Evolutionary conservation across 1,140 invertebrate species (phyloP).

Genomic region (Drosophila pectinifera): DNA sequence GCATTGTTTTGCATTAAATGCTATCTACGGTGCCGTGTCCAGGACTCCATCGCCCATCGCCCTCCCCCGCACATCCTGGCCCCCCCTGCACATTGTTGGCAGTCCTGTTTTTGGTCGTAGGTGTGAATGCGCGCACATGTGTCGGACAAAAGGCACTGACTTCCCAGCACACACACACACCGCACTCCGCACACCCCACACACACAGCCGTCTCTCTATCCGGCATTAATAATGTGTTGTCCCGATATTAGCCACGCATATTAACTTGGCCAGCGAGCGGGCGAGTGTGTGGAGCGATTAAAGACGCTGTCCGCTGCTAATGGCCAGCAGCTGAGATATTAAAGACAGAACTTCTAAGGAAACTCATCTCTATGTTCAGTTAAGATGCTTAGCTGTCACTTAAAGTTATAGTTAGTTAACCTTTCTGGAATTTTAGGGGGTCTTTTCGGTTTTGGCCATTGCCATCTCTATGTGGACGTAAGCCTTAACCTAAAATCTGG

Average conservation of each 20-base stretch:
- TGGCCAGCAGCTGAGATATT: conserved; percentile 1
- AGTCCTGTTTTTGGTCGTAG: conserved; percentile 66
- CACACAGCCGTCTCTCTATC: not conserved
- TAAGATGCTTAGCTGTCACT: too few species aligned
- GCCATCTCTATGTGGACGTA: too few species aligned
- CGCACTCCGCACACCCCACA: not conserved
- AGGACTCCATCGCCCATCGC: conserved; percentile 14
- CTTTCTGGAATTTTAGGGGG: too few species aligned
- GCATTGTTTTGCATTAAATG: conserved; percentile 77
- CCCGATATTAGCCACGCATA: conserved; percentile 77
- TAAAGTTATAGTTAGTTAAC: too few species aligned
- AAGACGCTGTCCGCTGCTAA: conserved; percentile 39
- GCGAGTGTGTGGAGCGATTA: conserved; percentile 26
- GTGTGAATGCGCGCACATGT: conserved; percentile 81
- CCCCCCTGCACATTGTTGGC: conserved; percentile 22
- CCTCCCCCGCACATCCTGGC: too few species aligned
- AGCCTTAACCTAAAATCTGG: too few species aligned
- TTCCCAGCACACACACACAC: conserved; percentile 11
- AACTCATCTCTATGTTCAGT: not conserved
- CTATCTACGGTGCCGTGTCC: conserved; percentile 69
- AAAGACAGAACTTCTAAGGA: not conserved
- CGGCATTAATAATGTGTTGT: conserved; percentile 73
- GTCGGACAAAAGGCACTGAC: conserved; percentile 72
- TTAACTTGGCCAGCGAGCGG: conserved; percentile 57
- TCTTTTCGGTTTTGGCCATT: too few species aligned